Evolutionary conservation across 1,140 invertebrate genomes (phyloP).

Genomic region (Tetramorium simillimum): DNA sequence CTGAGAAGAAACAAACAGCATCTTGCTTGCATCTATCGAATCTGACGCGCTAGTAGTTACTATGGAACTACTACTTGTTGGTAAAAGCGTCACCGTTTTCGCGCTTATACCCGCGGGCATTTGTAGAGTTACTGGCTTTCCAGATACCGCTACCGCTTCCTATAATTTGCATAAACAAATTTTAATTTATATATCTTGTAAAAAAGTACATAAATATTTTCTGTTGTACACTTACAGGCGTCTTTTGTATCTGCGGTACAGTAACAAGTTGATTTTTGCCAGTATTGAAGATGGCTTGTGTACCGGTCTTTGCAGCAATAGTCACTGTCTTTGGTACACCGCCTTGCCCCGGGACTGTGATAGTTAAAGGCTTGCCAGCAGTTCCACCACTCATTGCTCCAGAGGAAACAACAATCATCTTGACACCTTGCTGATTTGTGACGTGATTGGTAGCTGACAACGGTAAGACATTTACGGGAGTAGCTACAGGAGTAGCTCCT

Average conservation of each 20-base stretch:
- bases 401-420: slow-evolving; percentile 89
- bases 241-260: slow-evolving; percentile 84
- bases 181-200: not conserved
- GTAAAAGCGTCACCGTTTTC: slow-evolving; percentile 86
- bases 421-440: slow-evolving; percentile 86
- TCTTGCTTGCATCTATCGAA: slow-evolving; percentile 83
- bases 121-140: slow-evolving; percentile 90
- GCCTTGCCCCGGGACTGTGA: slow-evolving; percentile 88
- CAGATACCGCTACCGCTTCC: slow-evolving; percentile 88
- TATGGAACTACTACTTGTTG: slow-evolving; percentile 82
- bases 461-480: slow-evolving; percentile 82
- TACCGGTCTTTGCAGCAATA: slow-evolving; percentile 84
- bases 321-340: slow-evolving; percentile 87
- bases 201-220: not conserved
- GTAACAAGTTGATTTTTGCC: slow-evolving; percentile 85
- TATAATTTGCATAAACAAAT: slow-evolving; percentile 73
- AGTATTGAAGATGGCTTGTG: slow-evolving; percentile 82
- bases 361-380: slow-evolving; percentile 89
- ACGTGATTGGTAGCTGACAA: slow-evolving; percentile 84
- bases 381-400: slow-evolving; percentile 84
- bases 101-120: slow-evolving; percentile 86
- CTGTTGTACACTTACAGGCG: slow-evolving; percentile 71
- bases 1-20: slow-evolving; percentile 85
- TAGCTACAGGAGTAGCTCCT: slow-evolving; percentile 73
- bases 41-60: slow-evolving; percentile 79